A percentile compares a stretch with the other conserved stretches of the same genome.
phyloP scores from a whole-genome alignment of 2,797 vertebrate genomes.

The Xenopus petersii region DNA sequence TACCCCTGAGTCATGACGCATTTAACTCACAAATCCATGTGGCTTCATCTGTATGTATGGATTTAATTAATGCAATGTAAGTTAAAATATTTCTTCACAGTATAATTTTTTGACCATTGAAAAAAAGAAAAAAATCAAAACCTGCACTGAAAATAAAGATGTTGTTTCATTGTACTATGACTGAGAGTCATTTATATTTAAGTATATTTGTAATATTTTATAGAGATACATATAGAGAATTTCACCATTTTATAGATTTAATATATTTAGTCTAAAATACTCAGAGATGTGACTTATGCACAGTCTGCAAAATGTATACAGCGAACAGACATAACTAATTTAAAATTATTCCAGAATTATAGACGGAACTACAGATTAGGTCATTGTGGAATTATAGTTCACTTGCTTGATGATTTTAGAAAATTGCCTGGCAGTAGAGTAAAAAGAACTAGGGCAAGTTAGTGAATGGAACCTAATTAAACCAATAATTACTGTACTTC shows the following conservation, averaged over 20 bases:
- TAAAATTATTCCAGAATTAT: slow-evolving; percentile 69
- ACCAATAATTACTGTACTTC: slow-evolving; percentile 71
- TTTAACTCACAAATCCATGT: too few relatives aligned
- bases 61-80: too few relatives aligned
- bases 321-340: slow-evolving; percentile 72
- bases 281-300: slow-evolving; percentile 48
- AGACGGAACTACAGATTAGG: slow-evolving; percentile 66
- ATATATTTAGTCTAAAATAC: background rate
- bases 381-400: slow-evolving; percentile 71
- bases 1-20: too few relatives aligned
- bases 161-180: background rate
- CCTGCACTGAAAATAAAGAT: too few relatives aligned
- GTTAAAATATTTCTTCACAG: too few relatives aligned
- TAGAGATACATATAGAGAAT: too few relatives aligned
- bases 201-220: too few relatives aligned
- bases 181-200: background rate
- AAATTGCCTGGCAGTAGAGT: slow-evolving; percentile 75
- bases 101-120: too few relatives aligned
- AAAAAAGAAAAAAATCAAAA: too few relatives aligned
- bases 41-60: too few relatives aligned
- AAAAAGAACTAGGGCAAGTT: slow-evolving; percentile 67
- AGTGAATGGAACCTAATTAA: slow-evolving; percentile 73
- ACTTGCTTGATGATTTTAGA: slow-evolving; percentile 72
- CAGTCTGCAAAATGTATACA: slow-evolving; percentile 60
- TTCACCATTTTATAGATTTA: background rate